A percentile compares a stretch with the other conserved stretches of the same genome.
phyloP scores from a whole-genome alignment of 2,797 vertebrate genomes.

The Cyprinodon diabolis region DNA sequence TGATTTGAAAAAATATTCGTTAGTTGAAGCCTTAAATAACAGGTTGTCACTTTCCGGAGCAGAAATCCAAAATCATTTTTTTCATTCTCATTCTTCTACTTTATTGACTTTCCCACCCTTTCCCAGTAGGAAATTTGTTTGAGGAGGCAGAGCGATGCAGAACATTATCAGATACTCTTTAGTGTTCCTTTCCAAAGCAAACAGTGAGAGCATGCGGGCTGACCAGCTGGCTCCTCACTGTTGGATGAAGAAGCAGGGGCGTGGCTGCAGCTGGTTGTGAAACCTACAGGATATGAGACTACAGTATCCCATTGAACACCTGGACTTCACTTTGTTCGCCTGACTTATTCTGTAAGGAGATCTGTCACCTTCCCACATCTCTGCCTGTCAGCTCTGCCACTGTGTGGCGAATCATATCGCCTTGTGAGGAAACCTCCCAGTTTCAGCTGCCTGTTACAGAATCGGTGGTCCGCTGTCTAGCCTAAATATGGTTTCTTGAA shows the following conservation, averaged over 20 bases:
- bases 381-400: constrained; percentile 39
- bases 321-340: constrained; percentile 78
- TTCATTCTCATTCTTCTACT: not conserved
- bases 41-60: not conserved
- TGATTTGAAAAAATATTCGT: no score
- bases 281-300: constrained; percentile 63
- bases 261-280: constrained; percentile 66
- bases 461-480: constrained; percentile 26
- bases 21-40: no score
- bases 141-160: constrained; percentile 19
- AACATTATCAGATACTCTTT: constrained; percentile 35
- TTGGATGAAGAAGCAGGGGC: constrained; percentile 31
- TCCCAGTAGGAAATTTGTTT: constrained; percentile 13
- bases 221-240: constrained; percentile 56
- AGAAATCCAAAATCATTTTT: not conserved
- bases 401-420: constrained; percentile 42
- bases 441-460: constrained; percentile 22
- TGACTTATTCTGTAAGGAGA: constrained; percentile 70
- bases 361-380: constrained; percentile 72
- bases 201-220: constrained; percentile 49
- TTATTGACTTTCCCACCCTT: not conserved
- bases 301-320: constrained; percentile 78
- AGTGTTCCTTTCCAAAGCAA: constrained; percentile 37
- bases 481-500: constrained; percentile 40
- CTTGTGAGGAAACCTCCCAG: constrained; percentile 56